These are phyloP conservation scores for Helicoverpa armigera DNA, from an alignment of 1,140 invertebrate species.

Conservation along the genomic window DNA sequence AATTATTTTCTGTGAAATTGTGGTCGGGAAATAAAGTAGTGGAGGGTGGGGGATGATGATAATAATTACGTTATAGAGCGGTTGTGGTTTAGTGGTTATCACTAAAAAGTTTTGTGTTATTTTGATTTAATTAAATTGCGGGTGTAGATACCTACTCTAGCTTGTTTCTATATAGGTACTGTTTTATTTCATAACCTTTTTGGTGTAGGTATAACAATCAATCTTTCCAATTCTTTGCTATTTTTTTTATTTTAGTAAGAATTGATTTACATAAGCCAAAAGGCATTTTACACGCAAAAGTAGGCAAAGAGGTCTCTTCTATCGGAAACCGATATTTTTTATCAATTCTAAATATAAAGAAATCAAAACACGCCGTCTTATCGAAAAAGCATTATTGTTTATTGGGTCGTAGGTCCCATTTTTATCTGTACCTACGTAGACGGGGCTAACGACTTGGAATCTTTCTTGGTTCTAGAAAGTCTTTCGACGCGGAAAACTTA, in stretches of 20 bases:
- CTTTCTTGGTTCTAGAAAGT: not conserved
- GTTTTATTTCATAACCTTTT: too few relatives aligned
- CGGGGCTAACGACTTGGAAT: conserved; percentile 28
- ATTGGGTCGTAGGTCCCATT: conserved; percentile 16
- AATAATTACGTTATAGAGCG: too few relatives aligned
- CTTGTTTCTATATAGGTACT: too few relatives aligned
- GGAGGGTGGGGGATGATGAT: too few relatives aligned
- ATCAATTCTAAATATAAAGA: not conserved
- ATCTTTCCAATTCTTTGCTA: not conserved
- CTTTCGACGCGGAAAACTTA: conserved; percentile 4
- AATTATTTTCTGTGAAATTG: not conserved
- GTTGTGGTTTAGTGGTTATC: too few relatives aligned
- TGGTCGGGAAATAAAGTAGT: too few relatives aligned
- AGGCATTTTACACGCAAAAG: not conserved
- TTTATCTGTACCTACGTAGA: conserved; percentile 10
- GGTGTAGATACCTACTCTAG: too few relatives aligned
- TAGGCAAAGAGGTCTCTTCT: not conserved
- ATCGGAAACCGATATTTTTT: conserved; percentile 1
- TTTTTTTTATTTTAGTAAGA: too few relatives aligned
- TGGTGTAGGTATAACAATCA: not conserved
- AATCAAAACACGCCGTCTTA: not conserved
- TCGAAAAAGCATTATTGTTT: conserved; percentile 32
- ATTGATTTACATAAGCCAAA: not conserved
- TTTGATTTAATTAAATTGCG: too few relatives aligned
- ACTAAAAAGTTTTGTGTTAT: too few relatives aligned